phyloP scores from a whole-genome alignment of 2,888 invertebrate genomes.

The Cinara cedri region DNA sequence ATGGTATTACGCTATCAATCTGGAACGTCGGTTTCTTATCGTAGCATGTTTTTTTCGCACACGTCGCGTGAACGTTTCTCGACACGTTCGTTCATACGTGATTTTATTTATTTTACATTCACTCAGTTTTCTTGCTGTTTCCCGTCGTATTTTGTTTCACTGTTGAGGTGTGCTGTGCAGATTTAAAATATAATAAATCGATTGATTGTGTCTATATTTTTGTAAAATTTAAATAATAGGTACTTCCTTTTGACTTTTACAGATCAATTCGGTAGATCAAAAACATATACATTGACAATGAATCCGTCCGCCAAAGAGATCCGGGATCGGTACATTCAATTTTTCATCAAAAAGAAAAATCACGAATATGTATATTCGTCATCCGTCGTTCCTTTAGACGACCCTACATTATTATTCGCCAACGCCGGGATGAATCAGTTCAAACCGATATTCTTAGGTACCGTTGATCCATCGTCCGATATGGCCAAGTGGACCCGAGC shows the following conservation, averaged over 20 bases:
- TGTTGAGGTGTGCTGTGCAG: not conserved
- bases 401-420: conserved; percentile 95
- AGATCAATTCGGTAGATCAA: not conserved
- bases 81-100: too few relatives aligned
- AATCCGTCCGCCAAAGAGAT: conserved; percentile 74
- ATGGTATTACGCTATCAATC: too few relatives aligned
- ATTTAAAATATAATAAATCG: not conserved
- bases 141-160: not conserved
- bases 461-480: conserved; percentile 94
- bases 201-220: not conserved
- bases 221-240: not conserved
- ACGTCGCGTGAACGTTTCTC: conserved; percentile 7
- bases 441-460: conserved; percentile 97
- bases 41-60: conserved; percentile 14
- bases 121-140: not conserved
- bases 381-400: conserved; percentile 95
- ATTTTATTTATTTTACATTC: not conserved
- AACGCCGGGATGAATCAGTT: conserved; percentile 99
- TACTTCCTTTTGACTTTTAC: not conserved
- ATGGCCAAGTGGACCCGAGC: conserved; percentile 87
- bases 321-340: conserved; percentile 84
- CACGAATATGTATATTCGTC: conserved; percentile 97
- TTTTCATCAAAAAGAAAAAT: conserved; percentile 79
- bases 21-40: conserved; percentile 10
- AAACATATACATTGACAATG: not conserved